phyloP scores from a whole-genome alignment of 2,113 vertebrate genomes.

The Jacana jacana region DNA sequence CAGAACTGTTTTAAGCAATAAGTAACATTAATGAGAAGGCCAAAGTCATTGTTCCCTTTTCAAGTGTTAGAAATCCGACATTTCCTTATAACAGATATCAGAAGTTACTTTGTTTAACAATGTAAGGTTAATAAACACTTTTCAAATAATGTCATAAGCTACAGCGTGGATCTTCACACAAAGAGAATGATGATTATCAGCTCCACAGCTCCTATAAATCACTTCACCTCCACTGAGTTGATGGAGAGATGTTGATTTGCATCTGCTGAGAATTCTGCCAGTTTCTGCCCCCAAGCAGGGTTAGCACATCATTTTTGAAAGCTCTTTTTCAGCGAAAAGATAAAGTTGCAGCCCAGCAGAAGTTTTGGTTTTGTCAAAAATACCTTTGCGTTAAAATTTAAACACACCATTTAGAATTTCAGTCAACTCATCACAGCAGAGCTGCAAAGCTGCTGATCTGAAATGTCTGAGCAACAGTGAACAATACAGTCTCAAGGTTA shows the following conservation, averaged over 20 bases:
- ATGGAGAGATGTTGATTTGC: neutral
- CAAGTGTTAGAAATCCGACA: neutral
- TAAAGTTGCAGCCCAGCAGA: neutral
- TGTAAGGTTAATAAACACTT: conserved; percentile 26
- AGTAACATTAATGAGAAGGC: neutral
- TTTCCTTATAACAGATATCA: neutral
- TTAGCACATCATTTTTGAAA: neutral
- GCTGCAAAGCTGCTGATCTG: neutral
- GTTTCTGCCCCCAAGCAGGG: neutral
- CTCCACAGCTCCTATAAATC: neutral
- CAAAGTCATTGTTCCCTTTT: neutral
- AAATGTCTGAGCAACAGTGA: neutral
- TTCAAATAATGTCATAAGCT: neutral
- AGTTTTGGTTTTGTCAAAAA: neutral
- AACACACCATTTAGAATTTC: neutral
- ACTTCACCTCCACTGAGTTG: neutral
- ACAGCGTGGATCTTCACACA: neutral
- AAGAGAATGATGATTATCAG: neutral
- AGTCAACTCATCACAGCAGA: neutral
- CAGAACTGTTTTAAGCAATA: neutral
- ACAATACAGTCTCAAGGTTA: neutral
- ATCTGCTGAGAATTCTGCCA: neutral
- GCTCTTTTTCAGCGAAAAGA: neutral
- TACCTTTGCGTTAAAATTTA: neutral
- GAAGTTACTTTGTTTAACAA: neutral